These are phyloP conservation scores for Protosalanx chinensis DNA, from an alignment of 2,797 vertebrate species.

Conservation along the genomic window DNA sequence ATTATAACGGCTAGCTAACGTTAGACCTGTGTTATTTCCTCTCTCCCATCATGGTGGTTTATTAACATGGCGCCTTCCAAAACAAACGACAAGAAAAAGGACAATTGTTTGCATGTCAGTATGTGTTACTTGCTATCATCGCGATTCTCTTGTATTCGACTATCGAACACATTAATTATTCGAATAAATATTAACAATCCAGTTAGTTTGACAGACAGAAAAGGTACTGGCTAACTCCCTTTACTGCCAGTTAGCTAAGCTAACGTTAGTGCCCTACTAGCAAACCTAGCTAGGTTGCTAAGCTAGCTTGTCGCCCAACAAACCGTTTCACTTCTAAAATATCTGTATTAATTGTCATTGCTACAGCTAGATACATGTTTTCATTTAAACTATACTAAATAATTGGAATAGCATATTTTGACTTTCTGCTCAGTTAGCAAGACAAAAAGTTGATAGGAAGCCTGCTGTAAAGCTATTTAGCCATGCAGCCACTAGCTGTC, in stretches of 20 bases:
- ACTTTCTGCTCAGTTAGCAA: no score
- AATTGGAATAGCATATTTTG: no score
- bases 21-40: slow-evolving; percentile 4
- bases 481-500: not conserved
- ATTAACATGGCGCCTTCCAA: slow-evolving; percentile 70
- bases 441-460: not conserved
- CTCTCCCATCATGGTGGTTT: slow-evolving; percentile 52
- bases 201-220: not conserved
- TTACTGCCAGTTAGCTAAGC: not conserved
- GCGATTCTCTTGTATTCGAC: not conserved
- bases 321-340: not conserved
- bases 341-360: not conserved
- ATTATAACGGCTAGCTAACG: slow-evolving; percentile 44
- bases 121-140: not conserved
- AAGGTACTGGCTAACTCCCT: not conserved
- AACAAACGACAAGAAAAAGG: slow-evolving; percentile 41
- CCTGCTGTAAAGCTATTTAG: not conserved
- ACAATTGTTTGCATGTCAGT: not conserved
- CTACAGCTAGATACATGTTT: not conserved
- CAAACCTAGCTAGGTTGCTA: not conserved
- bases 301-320: not conserved
- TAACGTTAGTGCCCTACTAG: not conserved
- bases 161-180: not conserved
- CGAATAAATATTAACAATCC: not conserved
- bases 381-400: no score